Evolutionary conservation across 2,888 invertebrate genomes (phyloP), one percentile per base, ranked within the genome.

Genomic region (Falcaria lacertinaria): DNA sequence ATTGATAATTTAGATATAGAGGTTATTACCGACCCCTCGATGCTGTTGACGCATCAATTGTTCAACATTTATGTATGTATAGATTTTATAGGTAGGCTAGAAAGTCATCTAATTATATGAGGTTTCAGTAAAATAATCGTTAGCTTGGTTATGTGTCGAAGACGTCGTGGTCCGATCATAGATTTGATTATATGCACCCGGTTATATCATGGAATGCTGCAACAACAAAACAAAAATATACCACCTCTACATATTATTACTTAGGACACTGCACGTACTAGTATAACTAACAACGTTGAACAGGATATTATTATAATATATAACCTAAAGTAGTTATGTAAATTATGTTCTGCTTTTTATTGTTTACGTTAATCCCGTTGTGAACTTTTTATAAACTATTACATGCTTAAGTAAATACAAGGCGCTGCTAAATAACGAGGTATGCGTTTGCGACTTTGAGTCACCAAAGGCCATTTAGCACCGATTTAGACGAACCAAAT

Each of bases 401-500:
- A 48, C 49, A 41, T 41, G 55, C 49, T 47, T 53, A 45, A 43
- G 50, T 50, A 54, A 54, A 54, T 55, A 42, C 46, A 43, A 35
- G 41, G 45, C 22, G 39, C 41, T 58, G 52, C 59, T 57, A 65
- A 69, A 67, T 63, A 70, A 65, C 64, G 48, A 58, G 63, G 61
- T 57, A 64, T 57, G 60, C 63, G 63, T 68, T 65, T 66, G 67
- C 64, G 57, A 58, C 66, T 74, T 75, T 78, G 77, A 80, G 77
- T 84, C 82, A 79, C 76, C 79, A 79, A 83, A 82, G 74, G 77
- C 74, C 80, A 74, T 79, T 76, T 69, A 66, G 75, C 64, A 80
- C 80, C 56, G 71, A 85, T 81, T 79, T 87, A 86, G 85, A 81
- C 73, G 80, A 60, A 67, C 80, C 78, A 76, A 83, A 85, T 86